Evolutionary conservation across 1,140 invertebrate genomes (phyloP).

Genomic region (Magallana ariakensis): DNA sequence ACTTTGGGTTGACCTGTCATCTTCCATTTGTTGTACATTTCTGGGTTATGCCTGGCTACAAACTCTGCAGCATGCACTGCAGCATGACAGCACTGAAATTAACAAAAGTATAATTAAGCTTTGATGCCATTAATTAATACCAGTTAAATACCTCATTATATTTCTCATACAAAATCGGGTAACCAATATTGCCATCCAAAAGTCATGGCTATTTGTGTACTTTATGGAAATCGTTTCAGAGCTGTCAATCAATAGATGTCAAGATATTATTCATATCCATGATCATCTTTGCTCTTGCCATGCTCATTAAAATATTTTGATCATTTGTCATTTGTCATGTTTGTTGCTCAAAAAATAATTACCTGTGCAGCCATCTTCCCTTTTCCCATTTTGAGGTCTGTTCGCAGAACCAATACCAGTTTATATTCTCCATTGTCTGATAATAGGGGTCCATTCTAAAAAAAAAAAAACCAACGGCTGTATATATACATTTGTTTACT

Average conservation of each 20-base stretch:
- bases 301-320: no score
- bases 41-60: conserved; percentile 82
- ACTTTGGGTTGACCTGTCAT: conserved; percentile 90
- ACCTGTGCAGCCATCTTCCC: conserved; percentile 93
- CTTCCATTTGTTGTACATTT: conserved; percentile 87
- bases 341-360: conserved; percentile 21
- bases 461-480: no score
- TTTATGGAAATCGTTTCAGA: no score
- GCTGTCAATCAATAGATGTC: no score
- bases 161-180: background rate
- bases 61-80: conserved; percentile 88
- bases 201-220: no score
- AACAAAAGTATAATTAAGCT: conserved; percentile 41
- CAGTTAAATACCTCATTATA: background rate
- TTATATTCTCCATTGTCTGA: conserved; percentile 80
- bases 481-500: no score
- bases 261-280: no score
- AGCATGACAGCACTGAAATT: conserved; percentile 90
- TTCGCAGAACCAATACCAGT: conserved; percentile 93
- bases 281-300: no score
- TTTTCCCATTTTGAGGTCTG: conserved; percentile 95
- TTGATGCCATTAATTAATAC: background rate
- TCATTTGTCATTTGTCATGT: no score
- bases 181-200: background rate
- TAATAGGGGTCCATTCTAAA: conserved; percentile 42